Base-by-base conservation (phyloP, 23 tunicate genomes). In the Ciona savignyi region DNA sequence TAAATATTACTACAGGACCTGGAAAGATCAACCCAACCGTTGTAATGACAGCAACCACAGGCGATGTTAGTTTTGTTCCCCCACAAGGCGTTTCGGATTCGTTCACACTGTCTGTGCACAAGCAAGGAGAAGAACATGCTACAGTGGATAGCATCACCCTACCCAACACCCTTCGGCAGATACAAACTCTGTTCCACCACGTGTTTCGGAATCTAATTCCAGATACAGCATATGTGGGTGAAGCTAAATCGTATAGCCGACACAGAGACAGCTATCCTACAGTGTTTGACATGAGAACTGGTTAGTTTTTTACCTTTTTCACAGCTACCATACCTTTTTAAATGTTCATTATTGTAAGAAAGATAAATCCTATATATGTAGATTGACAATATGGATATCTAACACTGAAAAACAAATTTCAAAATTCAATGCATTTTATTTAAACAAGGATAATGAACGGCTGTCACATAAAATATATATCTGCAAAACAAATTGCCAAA, bases 1-100 rank as follows among this genome's bases (percentile, higher is more conserved):
- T 42, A 42, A 42, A 42, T 42, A 29, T 29, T n/a, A 6, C 25
- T 21, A 21, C 65, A 86, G 93, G 35, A n/a, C 93, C 93, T 0
- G 77, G 77, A n/a, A 42, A 30, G 2, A 27, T 81, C 0, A 34
- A 74, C 0, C 95, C 95, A 0, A 34, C 1, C 22, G 68, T 68
- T 15, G 25, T 33, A 30, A 49, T 78, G 74, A 74, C 78, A 22
- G 19, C 83, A 69, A 77, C 79, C 23, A 61, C 82, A 2, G 67
- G 56, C 1, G 73, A 70, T 4, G 30, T 87, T n/a, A 51, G 29
- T 1, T 81, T 87, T 33, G 33, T 66, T 29, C 75, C 65, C 29
- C 77, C 85, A 3, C 68, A 76, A 9, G 83, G 82, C 2, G 68
- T 80, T 0, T 31, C 86, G 20, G 95, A 87, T 76, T 24, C 27